phyloP scores from a whole-genome alignment of 2,888 invertebrate genomes.

The Drosophila basisetae region DNA sequence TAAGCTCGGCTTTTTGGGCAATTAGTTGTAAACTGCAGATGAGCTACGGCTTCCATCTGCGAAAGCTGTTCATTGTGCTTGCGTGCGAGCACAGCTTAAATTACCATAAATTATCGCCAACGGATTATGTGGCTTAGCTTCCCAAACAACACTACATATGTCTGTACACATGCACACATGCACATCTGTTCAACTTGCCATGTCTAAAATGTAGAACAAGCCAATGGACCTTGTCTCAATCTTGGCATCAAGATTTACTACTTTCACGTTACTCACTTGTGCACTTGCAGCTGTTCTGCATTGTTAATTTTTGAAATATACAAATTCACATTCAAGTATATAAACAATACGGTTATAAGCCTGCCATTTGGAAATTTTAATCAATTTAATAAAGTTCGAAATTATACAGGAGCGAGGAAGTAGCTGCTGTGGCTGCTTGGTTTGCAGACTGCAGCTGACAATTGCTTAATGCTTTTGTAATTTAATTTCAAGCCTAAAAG shows the following conservation, averaged over 20 bases:
- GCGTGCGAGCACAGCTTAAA: constrained; percentile 64
- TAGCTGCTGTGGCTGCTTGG: constrained; percentile 11
- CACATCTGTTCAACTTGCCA: constrained; percentile 29
- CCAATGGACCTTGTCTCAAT: constrained; percentile 30
- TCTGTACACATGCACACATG: constrained; percentile 3
- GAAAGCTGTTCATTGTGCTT: constrained; percentile 58
- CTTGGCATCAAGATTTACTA: constrained; percentile 26
- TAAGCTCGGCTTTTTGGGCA: constrained; percentile 46
- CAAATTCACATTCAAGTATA: not conserved
- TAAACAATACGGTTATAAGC: constrained; percentile 28
- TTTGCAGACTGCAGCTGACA: not conserved
- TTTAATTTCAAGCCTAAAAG: constrained; percentile 46
- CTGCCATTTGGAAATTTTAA: constrained; percentile 21
- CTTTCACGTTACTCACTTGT: constrained; percentile 57
- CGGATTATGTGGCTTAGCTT: constrained; percentile 61
- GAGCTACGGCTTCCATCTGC: constrained; percentile 44
- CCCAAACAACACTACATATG: constrained; percentile 20
- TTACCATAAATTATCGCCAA: constrained; percentile 76
- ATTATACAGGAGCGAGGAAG: constrained; percentile 35
- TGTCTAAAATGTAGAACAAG: constrained; percentile 64
- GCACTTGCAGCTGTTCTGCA: constrained; percentile 10
- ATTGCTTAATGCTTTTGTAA: constrained; percentile 18
- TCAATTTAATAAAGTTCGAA: constrained; percentile 40
- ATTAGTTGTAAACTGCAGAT: constrained; percentile 52
- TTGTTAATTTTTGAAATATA: not conserved